Conservation (phyloP, 2,113 vertebrate genomes). For the Malurus alboscapulatus region DNA sequence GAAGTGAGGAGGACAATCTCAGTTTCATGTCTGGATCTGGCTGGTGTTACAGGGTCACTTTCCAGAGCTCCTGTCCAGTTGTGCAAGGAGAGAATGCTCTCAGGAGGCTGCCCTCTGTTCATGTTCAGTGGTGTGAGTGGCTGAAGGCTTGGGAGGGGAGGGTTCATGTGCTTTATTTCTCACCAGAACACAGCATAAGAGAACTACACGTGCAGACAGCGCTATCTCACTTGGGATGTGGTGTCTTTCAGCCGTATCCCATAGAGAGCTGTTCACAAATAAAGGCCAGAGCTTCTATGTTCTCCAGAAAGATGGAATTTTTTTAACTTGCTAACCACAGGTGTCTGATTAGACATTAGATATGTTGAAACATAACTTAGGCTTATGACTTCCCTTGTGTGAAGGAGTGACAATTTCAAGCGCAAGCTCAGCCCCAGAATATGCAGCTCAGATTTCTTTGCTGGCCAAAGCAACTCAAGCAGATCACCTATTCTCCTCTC, state of each 20-base stretch:
- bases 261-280: background rate
- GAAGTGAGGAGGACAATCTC: background rate
- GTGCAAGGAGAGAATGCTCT: background rate
- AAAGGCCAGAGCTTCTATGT: background rate
- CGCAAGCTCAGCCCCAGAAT: background rate
- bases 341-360: background rate
- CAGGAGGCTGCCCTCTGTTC: background rate
- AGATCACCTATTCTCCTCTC: background rate
- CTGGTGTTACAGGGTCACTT: background rate
- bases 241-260: background rate
- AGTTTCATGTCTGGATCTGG: background rate
- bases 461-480: background rate
- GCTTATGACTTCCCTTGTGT: background rate
- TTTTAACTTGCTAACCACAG: background rate
- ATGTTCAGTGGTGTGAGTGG: fast-evolving
- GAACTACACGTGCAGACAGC: background rate
- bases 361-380: background rate
- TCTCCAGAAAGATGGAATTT: background rate
- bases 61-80: background rate
- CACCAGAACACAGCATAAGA: background rate
- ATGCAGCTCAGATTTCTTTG: background rate
- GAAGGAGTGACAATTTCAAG: background rate
- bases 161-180: background rate
- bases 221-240: background rate
- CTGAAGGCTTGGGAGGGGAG: background rate